Base-by-base conservation (phyloP, 2,888 invertebrate species). In the Ecdyonurus torrentis region DNA sequence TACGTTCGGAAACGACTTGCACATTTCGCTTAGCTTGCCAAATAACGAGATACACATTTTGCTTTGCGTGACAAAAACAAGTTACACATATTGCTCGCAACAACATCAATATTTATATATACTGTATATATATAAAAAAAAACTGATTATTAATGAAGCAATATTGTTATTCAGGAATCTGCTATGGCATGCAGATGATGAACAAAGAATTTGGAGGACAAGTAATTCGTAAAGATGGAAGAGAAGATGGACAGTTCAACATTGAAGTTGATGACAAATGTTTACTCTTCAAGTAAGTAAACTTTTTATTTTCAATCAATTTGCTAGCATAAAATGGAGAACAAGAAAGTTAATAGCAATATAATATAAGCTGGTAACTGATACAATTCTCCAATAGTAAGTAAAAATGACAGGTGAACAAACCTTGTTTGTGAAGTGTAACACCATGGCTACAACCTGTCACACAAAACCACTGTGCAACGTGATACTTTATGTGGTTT, bases 141-240 rank as follows among this genome's bases (percentile, higher is more conserved):
- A 19, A 19, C 2, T 23, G 18, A 2, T 62, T 20, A 60, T 53
- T 19, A 5, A 2, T 52, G 5, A 52, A 55, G 2, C 23, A 23
- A 52, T 63, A 65, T 65, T 64, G 37, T 61, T 66, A 71, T 67
- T 65, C 79, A 79, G 98, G 98, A 70, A 99, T 99, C 72, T 99
- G 99, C 78, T 99, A 99, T 79, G 99, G 99, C 58, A 93, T 99
- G 91, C 98, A 99, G 81, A 88, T 99, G 87, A 82, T 99, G 79
- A 98, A 98, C 76, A 97, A 96, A 76, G 93, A 95, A 76, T 95
- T 94, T 72, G 94, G 93, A 0, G 99, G 99, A 1, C 87, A 88
- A 1, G 93, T 99, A 52, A 79, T 86, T 60, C 83, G 88, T 69
- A 93, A 92, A 73, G 89, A 89, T 64, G 82, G 85, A 1, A 81